phyloP scores from a whole-genome alignment of 2,113 vertebrate genomes.

The Myotis brandtii region DNA sequence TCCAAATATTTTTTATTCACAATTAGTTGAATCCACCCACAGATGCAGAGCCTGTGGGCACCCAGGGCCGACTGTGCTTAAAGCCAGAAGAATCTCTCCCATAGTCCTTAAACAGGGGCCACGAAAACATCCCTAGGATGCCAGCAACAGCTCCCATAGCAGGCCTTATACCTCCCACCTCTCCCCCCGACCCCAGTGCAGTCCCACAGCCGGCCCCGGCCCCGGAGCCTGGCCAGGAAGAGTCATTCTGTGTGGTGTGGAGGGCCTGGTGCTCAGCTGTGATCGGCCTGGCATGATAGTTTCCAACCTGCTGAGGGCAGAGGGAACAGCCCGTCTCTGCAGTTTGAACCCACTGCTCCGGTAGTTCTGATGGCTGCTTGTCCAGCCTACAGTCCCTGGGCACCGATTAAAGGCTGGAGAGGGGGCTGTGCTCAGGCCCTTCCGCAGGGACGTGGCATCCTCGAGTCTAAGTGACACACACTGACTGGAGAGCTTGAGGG shows the following conservation, averaged over 20 bases:
- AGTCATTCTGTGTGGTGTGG: not conserved
- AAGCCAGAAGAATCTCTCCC: not conserved
- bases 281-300: not conserved
- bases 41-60: not conserved
- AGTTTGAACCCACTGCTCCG: not conserved
- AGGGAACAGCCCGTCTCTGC: not conserved
- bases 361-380: not conserved
- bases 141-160: not conserved
- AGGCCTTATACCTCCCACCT: not conserved
- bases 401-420: not conserved
- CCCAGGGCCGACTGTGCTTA: not conserved
- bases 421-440: not conserved
- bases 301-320: not conserved
- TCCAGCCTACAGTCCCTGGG: not conserved
- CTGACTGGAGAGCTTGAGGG: not conserved
- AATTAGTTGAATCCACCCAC: not conserved
- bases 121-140: not conserved
- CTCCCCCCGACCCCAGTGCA: accelerated
- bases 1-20: not conserved
- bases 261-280: not conserved
- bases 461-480: not conserved
- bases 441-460: not conserved
- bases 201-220: too few relatives aligned
- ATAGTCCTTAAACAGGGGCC: not conserved
- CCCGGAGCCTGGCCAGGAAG: not conserved